These are phyloP conservation scores for Hirudinaria manillensis DNA, from an alignment of 2,888 invertebrate species.

Conservation along the genomic window DNA sequence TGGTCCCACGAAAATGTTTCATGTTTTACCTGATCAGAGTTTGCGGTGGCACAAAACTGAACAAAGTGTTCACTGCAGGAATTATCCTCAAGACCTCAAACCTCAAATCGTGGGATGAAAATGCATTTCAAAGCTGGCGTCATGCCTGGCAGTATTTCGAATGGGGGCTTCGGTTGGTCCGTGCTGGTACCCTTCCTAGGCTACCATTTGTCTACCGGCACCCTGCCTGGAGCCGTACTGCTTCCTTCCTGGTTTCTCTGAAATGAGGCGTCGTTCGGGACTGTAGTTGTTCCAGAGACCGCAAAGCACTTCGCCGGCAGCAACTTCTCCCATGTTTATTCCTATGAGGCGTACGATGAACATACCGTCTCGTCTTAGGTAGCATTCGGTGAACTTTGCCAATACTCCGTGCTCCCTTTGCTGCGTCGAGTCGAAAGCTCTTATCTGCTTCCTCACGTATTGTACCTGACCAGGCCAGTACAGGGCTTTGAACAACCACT, in stretches of 20 bases:
- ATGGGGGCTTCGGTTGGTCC: no score
- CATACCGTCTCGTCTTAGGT: slow-evolving; percentile 43
- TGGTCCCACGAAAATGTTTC: no score
- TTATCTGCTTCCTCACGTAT: slow-evolving; percentile 41
- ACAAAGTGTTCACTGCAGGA: no score
- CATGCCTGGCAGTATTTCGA: no score
- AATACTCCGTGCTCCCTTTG: slow-evolving; percentile 41
- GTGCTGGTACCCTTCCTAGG: not conserved
- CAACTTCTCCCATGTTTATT: slow-evolving; percentile 44
- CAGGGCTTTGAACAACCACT: slow-evolving; percentile 42
- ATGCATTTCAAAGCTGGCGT: no score
- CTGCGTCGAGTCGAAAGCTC: slow-evolving; percentile 42
- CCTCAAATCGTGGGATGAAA: no score
- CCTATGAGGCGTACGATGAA: slow-evolving; percentile 43
- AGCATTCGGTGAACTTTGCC: slow-evolving; percentile 44
- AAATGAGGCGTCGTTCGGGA: slow-evolving; percentile 41
- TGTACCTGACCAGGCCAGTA: slow-evolving; percentile 43
- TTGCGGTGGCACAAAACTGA: no score
- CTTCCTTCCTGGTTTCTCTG: slow-evolving; percentile 40
- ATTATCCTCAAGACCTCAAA: no score
- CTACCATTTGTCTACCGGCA: not conserved
- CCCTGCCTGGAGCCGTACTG: not conserved
- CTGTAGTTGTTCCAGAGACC: slow-evolving; percentile 45
- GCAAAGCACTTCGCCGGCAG: slow-evolving; percentile 43
- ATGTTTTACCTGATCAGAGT: no score